Percentiles rank a stretch among this genome's conserved stretches.
Conservation (phyloP, 1,140 invertebrate genomes). For the Periplaneta americana region DNA sequence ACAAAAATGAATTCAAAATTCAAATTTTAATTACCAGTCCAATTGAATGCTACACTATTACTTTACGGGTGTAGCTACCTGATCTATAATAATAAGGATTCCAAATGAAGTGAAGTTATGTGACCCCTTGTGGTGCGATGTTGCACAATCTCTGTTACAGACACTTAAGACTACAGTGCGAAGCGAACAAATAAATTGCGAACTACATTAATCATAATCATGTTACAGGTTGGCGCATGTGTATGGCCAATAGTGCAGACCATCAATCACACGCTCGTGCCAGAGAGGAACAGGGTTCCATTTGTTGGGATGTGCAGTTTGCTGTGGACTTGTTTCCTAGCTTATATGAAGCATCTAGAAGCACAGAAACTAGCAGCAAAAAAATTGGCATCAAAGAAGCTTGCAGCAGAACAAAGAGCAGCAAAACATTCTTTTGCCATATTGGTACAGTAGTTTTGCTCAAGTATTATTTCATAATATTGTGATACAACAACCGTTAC, state of each 20-base stretch:
- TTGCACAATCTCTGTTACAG: no score
- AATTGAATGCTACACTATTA: no score
- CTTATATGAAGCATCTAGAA: constrained; percentile 31
- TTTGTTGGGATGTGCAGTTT: constrained; percentile 27
- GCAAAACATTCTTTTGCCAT: background rate
- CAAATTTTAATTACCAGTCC: no score
- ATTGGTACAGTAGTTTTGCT: background rate
- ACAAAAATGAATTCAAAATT: no score
- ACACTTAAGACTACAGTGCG: no score
- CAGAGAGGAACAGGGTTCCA: constrained; percentile 30
- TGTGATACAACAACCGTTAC: background rate
- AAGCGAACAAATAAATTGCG: no score
- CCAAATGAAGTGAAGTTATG: no score
- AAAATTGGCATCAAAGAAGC: background rate
- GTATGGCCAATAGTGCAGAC: constrained; percentile 32
- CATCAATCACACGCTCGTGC: constrained; percentile 29
- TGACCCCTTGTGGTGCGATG: no score
- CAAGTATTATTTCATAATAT: background rate
- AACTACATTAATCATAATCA: no score
- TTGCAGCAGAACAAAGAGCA: background rate
- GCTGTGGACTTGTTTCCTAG: constrained; percentile 31
- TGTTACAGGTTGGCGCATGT: constrained; percentile 26
- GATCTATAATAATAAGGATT: no score
- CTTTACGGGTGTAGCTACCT: no score
- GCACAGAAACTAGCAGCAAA: constrained; percentile 3